A percentile compares a stretch with the other conserved stretches of the same genome.
These are phyloP conservation scores for Thinocorus orbignyianus DNA, from an alignment of 2,113 vertebrate genomes.

Conservation along the genomic window DNA sequence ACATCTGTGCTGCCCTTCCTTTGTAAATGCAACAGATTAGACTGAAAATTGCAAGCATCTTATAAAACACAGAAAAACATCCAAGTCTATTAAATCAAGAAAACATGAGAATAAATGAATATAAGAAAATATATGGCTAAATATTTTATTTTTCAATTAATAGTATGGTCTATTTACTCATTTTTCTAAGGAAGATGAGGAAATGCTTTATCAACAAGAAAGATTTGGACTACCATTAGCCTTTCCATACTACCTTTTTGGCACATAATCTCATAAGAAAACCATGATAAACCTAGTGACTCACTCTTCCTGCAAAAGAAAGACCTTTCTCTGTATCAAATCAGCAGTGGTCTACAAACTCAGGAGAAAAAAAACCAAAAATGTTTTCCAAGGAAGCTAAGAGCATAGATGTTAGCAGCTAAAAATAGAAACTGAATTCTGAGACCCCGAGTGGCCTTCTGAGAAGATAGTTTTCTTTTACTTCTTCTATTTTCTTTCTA, in stretches of 20 bases:
- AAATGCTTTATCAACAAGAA: not conserved
- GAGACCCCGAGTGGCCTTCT: not conserved
- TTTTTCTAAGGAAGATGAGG: not conserved
- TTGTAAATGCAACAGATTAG: slow-evolving; percentile 30
- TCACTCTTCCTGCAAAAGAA: not conserved
- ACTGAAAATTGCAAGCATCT: not conserved
- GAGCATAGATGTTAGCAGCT: not conserved
- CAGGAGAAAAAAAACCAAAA: not conserved
- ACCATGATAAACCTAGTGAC: not conserved
- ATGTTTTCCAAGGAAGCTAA: not conserved
- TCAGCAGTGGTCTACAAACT: not conserved
- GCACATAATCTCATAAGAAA: not conserved
- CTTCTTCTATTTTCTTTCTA: not conserved
- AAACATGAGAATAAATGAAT: not conserved
- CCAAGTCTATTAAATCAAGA: slow-evolving; percentile 16
- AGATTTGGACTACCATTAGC: not conserved
- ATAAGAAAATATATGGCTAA: not conserved
- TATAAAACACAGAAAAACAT: not conserved
- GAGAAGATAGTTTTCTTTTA: not conserved
- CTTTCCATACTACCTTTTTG: not conserved
- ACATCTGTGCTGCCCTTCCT: not conserved
- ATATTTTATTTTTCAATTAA: slow-evolving; percentile 10
- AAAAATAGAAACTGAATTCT: not conserved
- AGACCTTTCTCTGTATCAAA: not conserved
- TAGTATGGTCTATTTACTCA: not conserved